These are phyloP conservation scores for Atrichornis clamosus DNA, from an alignment of 2,113 vertebrate species.

Conservation along the genomic window DNA sequence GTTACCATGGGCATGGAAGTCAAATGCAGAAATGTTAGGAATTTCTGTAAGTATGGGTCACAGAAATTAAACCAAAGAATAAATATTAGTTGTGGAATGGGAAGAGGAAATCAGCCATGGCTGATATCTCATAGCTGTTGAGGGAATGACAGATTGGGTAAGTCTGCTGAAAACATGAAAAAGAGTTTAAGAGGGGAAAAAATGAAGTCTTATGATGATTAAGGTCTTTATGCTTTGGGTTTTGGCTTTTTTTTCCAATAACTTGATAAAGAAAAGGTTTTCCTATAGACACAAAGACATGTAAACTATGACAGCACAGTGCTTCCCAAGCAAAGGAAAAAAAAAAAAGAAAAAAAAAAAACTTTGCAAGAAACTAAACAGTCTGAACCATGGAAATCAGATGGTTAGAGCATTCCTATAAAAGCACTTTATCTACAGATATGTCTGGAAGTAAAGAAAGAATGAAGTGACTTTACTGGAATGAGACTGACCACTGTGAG, in stretches of 20 bases:
- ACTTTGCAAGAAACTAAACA: slow-evolving; percentile 73
- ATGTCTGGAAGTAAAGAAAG: slow-evolving; percentile 78
- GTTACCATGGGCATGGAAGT: slow-evolving; percentile 82
- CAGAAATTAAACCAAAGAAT: slow-evolving; percentile 83
- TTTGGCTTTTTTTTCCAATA: neutral
- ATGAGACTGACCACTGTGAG: slow-evolving; percentile 85
- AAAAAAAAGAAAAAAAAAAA: neutral
- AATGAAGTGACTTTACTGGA: slow-evolving; percentile 75
- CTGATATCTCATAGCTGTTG: slow-evolving; percentile 70
- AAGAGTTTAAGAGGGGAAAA: slow-evolving; percentile 55
- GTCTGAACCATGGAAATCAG: slow-evolving; percentile 75
- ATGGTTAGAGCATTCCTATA: slow-evolving; percentile 75
- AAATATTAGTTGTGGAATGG: slow-evolving; percentile 82
- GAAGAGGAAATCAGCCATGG: slow-evolving; percentile 75
- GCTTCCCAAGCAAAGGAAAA: slow-evolving; percentile 70
- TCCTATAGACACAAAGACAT: slow-evolving; percentile 77
- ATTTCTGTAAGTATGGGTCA: slow-evolving; percentile 85
- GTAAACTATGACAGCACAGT: slow-evolving; percentile 83
- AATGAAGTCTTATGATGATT: slow-evolving; percentile 69
- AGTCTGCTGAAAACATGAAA: slow-evolving; percentile 73
- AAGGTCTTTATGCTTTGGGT: slow-evolving; percentile 61
- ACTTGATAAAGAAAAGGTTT: slow-evolving; percentile 59
- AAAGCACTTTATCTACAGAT: slow-evolving; percentile 76
- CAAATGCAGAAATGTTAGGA: slow-evolving; percentile 84
- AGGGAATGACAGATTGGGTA: slow-evolving; percentile 73